Base-by-base conservation (phyloP, 2,888 invertebrate species). In the Omphaloscelis lunosa region DNA sequence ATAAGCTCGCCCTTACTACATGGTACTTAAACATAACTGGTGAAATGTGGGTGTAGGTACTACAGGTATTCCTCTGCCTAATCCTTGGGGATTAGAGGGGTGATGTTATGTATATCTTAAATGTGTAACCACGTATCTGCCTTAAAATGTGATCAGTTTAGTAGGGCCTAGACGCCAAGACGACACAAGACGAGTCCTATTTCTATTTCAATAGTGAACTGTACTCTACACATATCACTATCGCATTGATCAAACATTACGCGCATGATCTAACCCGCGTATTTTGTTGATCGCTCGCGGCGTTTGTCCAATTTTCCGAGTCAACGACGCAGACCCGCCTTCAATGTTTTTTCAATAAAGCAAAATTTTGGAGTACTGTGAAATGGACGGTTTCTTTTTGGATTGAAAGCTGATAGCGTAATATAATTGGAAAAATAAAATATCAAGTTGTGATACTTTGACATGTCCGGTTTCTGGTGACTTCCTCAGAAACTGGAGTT, bases 291-390 rank as follows among this genome's bases (percentile, higher is more conserved):
- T 56, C 34, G 62, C 62, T 82, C 56, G 34, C 48, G 41, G 67
- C 34, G 51, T 80, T 81, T 65, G 58, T 69, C 23, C 83, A 82
- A 80, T 80, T 80, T 80, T 76, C 79, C 83, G 34, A 82, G 8
- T 68, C 79, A 76, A 23, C 34, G 79, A 51, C 20, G 67, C 83
- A 56, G 5, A 15, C 17, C 12, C 12, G 39, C 61, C 41, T 17
- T 11, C 29, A 53, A 51, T 59, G 77, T 74, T 80, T 79, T 79
- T 82, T 80, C 63, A 80, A 68, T 80, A 82, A 68, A 79, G 56
- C 68, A 27, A 58, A 23, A 45, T 74, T 79, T 67, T 23, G 17
- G 11, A 15, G 45, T 15, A 20, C 17, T 58, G 34, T 20, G 29
- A 9, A 59, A 20, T 56, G 17, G 56, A 34, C 29, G n/a, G 12